phyloP scores from a whole-genome alignment of 2,797 vertebrate species.

The Spinus olivaceus region DNA sequence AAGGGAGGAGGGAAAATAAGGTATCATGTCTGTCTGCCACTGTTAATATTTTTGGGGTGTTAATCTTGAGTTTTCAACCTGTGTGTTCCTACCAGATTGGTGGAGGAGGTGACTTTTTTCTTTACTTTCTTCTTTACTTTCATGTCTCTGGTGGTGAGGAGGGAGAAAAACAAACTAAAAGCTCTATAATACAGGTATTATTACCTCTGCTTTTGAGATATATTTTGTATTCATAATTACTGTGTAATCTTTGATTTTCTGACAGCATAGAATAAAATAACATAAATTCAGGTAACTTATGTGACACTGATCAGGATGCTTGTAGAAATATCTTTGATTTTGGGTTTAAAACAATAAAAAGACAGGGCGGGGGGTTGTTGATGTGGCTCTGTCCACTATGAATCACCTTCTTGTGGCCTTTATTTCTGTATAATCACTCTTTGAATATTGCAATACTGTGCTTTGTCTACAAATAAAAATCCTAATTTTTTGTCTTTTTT shows the following conservation, averaged over 20 bases:
- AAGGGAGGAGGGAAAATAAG: background rate
- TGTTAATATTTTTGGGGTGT: slow-evolving; percentile 19
- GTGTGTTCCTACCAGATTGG: slow-evolving; percentile 11
- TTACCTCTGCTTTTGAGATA: background rate
- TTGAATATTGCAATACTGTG: background rate
- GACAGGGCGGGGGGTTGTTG: background rate
- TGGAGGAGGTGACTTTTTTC: background rate
- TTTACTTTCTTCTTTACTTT: background rate
- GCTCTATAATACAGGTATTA: background rate
- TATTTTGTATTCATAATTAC: background rate
- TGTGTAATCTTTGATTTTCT: background rate
- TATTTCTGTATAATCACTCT: background rate
- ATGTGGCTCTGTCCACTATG: background rate
- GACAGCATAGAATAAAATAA: background rate
- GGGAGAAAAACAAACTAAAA: background rate
- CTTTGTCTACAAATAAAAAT: background rate
- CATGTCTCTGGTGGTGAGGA: background rate
- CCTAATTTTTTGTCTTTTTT: background rate
- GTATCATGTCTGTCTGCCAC: background rate
- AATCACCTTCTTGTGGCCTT: background rate
- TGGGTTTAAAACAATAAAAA: background rate
- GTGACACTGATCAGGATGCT: background rate
- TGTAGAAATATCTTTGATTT: background rate
- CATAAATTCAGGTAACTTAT: background rate
- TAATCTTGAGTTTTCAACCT: slow-evolving; percentile 19